These are phyloP conservation scores for Carcina quercana DNA, from an alignment of 2,888 invertebrate species.

Conservation along the genomic window DNA sequence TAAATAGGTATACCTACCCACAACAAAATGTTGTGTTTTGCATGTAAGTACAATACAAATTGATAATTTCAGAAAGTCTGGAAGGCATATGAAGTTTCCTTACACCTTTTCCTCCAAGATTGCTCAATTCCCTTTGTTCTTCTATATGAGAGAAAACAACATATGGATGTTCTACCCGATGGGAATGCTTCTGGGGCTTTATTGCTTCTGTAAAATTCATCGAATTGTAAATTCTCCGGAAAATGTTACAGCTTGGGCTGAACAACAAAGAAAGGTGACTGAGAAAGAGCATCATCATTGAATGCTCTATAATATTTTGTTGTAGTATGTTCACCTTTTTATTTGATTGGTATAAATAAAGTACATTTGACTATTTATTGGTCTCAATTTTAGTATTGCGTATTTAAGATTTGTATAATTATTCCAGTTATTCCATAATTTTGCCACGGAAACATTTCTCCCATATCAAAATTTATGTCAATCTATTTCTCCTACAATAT, in stretches of 20 bases:
- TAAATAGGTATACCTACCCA: too few relatives aligned
- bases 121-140: slow-evolving; percentile 86
- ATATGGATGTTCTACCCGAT: slow-evolving; percentile 81
- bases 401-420: too few relatives aligned
- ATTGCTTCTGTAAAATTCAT: slow-evolving; percentile 81
- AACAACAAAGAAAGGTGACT: slow-evolving; percentile 44
- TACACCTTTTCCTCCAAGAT: slow-evolving; percentile 88
- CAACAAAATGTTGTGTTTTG: too few relatives aligned
- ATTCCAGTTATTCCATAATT: too few relatives aligned
- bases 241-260: slow-evolving; percentile 49
- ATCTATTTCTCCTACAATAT: too few relatives aligned
- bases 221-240: slow-evolving; percentile 68
- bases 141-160: slow-evolving; percentile 82
- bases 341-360: too few relatives aligned
- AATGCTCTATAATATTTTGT: too few relatives aligned
- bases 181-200: slow-evolving; percentile 67
- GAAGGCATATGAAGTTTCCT: slow-evolving; percentile 89
- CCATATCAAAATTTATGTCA: too few relatives aligned
- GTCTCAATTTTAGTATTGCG: too few relatives aligned
- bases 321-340: too few relatives aligned
- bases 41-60: not conserved
- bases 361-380: too few relatives aligned
- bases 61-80: slow-evolving; percentile 51
- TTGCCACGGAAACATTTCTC: too few relatives aligned
- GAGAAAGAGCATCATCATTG: slow-evolving; percentile 46